A percentile compares a stretch with the other conserved stretches of the same genome.
phyloP scores from a whole-genome alignment of 2,797 vertebrate species.

The Sebastes aleutianus region DNA sequence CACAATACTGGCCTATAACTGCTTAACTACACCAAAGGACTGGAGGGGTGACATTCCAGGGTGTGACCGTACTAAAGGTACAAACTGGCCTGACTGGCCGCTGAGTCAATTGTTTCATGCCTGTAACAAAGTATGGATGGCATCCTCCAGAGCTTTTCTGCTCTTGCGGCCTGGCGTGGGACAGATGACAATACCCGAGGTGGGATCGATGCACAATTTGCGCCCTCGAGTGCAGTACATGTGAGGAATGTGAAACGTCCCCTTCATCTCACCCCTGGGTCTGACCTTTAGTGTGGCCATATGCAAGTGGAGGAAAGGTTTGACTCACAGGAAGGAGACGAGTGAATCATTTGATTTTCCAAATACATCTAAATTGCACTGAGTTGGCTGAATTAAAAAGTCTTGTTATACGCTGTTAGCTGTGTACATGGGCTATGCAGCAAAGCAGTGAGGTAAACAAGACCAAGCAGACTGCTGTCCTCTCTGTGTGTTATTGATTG shows the following conservation, averaged over 20 bases:
- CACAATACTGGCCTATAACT: neutral
- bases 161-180: neutral
- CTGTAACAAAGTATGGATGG: neutral
- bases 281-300: neutral
- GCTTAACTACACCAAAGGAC: neutral
- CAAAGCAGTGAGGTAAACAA: neutral
- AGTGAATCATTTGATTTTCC: neutral
- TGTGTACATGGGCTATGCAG: neutral
- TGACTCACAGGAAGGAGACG: neutral
- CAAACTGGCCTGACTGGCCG: neutral
- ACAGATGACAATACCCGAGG: neutral
- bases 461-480: neutral
- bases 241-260: constrained; percentile 12
- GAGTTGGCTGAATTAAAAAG: neutral
- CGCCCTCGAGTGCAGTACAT: neutral
- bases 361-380: neutral
- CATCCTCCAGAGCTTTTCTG: neutral
- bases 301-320: neutral
- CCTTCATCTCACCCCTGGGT: neutral
- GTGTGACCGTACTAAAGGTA: neutral
- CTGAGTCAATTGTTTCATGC: neutral
- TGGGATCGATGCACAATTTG: neutral
- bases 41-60: neutral
- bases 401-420: neutral
- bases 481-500: constrained; percentile 46